Evolutionary conservation across 2,797 vertebrate genomes (phyloP).

Genomic region (Capromys pilorides): DNA sequence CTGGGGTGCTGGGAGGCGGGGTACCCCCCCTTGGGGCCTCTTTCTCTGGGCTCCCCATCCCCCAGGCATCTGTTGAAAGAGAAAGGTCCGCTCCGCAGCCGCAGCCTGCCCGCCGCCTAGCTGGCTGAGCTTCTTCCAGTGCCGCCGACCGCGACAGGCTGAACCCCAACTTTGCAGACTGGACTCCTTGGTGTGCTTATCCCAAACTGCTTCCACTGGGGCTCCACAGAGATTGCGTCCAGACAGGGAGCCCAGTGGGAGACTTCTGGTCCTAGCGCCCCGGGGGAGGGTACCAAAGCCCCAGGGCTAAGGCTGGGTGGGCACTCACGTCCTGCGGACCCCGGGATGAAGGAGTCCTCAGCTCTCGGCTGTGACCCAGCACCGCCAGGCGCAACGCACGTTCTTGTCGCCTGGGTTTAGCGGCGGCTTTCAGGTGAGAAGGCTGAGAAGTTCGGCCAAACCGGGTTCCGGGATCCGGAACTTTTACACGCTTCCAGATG

Average conservation of each 20-base stretch:
- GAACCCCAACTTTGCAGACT: constrained; percentile 62
- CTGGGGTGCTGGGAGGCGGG: background rate
- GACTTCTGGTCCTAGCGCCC: background rate
- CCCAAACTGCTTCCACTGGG: background rate
- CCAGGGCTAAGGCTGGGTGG: background rate
- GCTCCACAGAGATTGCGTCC: background rate
- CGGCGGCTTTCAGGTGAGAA: constrained; percentile 43
- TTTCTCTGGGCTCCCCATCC: constrained; percentile 62
- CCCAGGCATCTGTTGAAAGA: constrained; percentile 65
- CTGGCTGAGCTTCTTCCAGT: background rate
- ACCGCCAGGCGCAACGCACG: background rate
- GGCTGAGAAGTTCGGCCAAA: background rate
- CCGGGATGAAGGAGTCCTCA: background rate
- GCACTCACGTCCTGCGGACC: background rate
- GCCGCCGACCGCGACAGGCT: background rate
- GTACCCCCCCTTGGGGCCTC: constrained; percentile 28
- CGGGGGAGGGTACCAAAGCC: background rate
- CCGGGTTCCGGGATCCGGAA: background rate
- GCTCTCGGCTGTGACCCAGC: background rate
- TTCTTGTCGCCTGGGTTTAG: background rate
- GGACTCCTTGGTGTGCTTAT: background rate
- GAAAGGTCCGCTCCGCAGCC: background rate
- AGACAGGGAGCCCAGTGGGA: background rate
- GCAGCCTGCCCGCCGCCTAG: background rate
- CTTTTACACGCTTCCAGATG: background rate